phyloP scores from a whole-genome alignment of 2,797 vertebrate genomes.

The Channallabes apus region DNA sequence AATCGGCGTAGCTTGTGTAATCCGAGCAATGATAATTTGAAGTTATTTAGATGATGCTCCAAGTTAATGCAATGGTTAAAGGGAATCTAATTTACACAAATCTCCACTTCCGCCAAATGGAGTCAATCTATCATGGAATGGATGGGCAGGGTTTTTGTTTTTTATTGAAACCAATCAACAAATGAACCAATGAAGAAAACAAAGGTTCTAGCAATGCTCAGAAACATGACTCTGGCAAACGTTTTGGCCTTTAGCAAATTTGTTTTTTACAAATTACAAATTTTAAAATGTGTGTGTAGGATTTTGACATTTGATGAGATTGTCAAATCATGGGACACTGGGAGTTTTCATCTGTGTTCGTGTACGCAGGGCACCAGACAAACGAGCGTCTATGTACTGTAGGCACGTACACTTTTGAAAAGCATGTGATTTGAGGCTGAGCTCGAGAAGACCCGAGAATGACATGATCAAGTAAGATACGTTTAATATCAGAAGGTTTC shows the following conservation, averaged over 20 bases:
- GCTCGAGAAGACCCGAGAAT: neutral
- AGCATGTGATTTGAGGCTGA: no score
- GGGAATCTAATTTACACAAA: neutral
- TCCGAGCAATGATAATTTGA: conserved; percentile 34
- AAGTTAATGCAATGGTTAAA: conserved; percentile 19
- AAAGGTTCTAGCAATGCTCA: neutral
- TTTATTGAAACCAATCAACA: neutral
- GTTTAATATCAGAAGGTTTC: neutral
- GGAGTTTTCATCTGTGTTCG: neutral
- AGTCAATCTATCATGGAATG: neutral
- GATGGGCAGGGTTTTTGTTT: neutral
- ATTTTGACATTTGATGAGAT: neutral
- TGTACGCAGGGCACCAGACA: no score
- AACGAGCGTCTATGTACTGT: no score
- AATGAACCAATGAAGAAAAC: neutral
- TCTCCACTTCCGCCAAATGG: neutral
- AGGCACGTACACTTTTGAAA: no score
- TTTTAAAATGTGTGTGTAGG: neutral
- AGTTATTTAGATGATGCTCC: conserved; percentile 30
- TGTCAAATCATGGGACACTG: neutral
- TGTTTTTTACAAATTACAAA: neutral
- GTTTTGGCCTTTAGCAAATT: neutral
- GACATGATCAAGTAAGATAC: neutral
- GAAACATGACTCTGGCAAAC: neutral
- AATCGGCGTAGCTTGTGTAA: conserved; percentile 11